A percentile compares a stretch with the other conserved stretches of the same genome.
Evolutionary conservation across 2,888 invertebrate genomes (phyloP).

Genomic region (Monopis laevigella): DNA sequence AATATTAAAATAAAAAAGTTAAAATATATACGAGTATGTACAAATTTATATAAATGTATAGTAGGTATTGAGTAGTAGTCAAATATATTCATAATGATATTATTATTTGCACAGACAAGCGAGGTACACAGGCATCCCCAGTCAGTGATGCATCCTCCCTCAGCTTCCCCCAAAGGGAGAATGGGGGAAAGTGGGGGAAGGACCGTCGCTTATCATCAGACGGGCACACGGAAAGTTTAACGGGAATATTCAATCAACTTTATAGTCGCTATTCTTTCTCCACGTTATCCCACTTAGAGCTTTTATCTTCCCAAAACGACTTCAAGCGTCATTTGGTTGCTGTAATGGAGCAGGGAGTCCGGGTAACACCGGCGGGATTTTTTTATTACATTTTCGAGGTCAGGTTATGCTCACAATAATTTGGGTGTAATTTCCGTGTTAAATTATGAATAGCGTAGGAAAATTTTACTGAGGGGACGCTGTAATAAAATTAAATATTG

Average conservation of each 20-base stretch:
- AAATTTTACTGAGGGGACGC: constrained; percentile 7
- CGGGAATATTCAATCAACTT: constrained; percentile 46
- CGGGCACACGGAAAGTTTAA: constrained; percentile 1
- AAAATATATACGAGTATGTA: too few relatives aligned
- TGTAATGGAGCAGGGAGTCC: background rate
- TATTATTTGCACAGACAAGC: too few relatives aligned
- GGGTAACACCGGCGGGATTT: background rate
- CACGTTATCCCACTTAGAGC: constrained; percentile 19
- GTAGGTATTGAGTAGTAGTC: too few relatives aligned
- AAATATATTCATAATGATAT: too few relatives aligned
- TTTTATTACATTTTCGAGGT: constrained; percentile 13
- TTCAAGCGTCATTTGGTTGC: constrained; percentile 33
- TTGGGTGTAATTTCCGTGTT: constrained; percentile 12
- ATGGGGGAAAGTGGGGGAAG: background rate
- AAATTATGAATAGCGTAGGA: constrained; percentile 6
- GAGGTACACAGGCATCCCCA: too few relatives aligned
- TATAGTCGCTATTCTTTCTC: constrained; percentile 33
- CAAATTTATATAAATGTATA: too few relatives aligned
- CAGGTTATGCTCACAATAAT: constrained; percentile 14
- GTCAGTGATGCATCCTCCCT: too few relatives aligned
- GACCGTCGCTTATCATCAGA: background rate
- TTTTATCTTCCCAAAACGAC: constrained; percentile 30
- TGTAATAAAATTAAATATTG: constrained; percentile 8
- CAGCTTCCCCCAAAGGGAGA: too few relatives aligned
- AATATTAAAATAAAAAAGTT: too few relatives aligned